Evolutionary conservation across 30 jellyfish, hydroid and myxozoan species (phyloP), one percentile per base, ranked within the genome.

Genomic region (Mastigias papua): DNA sequence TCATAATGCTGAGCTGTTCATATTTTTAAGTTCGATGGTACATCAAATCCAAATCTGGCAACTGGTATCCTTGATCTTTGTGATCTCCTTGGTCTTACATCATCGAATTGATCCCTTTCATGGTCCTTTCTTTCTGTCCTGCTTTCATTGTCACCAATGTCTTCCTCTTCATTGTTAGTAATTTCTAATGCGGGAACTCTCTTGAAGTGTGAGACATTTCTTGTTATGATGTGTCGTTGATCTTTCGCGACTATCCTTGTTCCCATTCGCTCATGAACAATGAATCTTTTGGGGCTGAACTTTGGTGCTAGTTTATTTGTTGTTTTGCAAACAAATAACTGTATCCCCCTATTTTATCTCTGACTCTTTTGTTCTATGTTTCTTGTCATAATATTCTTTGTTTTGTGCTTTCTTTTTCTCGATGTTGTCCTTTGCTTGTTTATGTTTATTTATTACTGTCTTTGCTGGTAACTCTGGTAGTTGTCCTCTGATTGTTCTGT

Each of bases 401-500:
- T 29, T 34, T 46, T 48, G 34, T 5, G 71, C 51, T 48, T 78
- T 35, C 61, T 32, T 70, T 70, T 19, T 74, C 86, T 74, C 57
- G 25, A 37, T 78, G 78, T 50, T 78, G 13, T 65, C 76, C 42
- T 65, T 65, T 26, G 76, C 76, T 74, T 74, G 72, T 50, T 22
- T 74, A 58, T 78, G 78, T 51, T 78, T 78, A 79, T 78, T 78
- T 57, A 57, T 27, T 7, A 50, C 81, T 54, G 11, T 80, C 90
- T 80, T 80, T 61, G 90, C 8, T 80, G 90, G 69, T 42, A 80
- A 33, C 64, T 80, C 90, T 26, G 90, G 90, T 34, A 80, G 50
- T 8, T 29, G 48, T 60, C 90, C 82, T 80, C 82, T 62, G 25
- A 80, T 63, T 25, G 32, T 62, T 65, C 71, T 33, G 21, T 80